Conservation (phyloP, 2,113 vertebrate genomes). For the Macrotus californicus region DNA sequence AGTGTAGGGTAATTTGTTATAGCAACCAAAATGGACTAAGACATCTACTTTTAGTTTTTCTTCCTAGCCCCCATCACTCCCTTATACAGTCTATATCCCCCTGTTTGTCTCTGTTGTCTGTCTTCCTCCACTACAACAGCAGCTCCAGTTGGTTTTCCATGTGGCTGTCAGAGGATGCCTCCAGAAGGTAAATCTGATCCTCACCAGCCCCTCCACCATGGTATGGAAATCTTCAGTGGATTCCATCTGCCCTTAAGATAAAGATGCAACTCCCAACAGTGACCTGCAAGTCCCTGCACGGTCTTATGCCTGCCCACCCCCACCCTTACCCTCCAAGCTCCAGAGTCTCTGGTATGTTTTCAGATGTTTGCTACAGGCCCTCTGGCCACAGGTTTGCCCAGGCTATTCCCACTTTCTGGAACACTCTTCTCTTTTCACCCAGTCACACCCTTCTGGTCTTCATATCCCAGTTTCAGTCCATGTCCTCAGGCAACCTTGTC, state of each 20-base stretch:
- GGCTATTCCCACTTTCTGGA: neutral
- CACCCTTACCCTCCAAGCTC: no score
- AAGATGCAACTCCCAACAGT: neutral
- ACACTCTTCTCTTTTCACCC: neutral
- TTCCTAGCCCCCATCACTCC: neutral
- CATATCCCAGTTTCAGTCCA: neutral
- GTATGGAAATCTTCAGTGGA: neutral
- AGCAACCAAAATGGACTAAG: neutral
- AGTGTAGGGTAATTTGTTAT: neutral
- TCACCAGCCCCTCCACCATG: accelerated
- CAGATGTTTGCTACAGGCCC: neutral
- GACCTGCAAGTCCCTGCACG: accelerated
- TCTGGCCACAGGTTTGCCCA: neutral
- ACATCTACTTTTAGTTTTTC: neutral
- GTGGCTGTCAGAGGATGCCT: neutral
- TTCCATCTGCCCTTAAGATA: neutral
- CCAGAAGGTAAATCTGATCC: neutral
- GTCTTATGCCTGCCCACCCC: neutral
- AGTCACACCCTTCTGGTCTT: neutral
- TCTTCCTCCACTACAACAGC: neutral
- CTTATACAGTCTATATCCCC: accelerated
- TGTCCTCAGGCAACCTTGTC: neutral
- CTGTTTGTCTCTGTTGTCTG: neutral
- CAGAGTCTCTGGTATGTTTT: neutral
- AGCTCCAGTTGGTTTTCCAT: neutral